Base-by-base conservation (phyloP, 2,888 invertebrate species). In the Gibbula magus region DNA sequence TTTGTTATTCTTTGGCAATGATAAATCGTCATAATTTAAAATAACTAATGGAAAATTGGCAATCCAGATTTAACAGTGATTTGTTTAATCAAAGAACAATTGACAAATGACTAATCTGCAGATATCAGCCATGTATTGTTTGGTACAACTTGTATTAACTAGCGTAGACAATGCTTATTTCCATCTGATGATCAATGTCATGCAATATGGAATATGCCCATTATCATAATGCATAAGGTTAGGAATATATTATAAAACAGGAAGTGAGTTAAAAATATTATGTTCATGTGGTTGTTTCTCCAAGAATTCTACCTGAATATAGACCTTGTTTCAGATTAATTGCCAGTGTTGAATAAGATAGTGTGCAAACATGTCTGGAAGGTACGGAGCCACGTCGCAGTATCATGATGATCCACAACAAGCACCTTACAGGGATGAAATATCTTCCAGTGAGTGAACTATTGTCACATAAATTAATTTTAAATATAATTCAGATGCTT, bases 381-480 rank as follows among this genome's bases (percentile, higher is more conserved):
- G 61, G 61, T 61, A 61, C 29, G 61, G 61, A 18, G 61, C 61
- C 0, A 29, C 29, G 25, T 61, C 61, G 2, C 29, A 29, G 25
- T 61, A 61, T 29, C 61, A 18, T 1, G 61, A 61, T 13, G 61
- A 61, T 10, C 61, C 61, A 2, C 8, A n/a, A 2, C 35, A 32
- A 35, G 13, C 39, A 16, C 39, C 35, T 39, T 73, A 39, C 39
- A 73, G 39, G 22, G 45, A 73, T 45, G 45, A 73, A 29, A 29
- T 35, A 73, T n/a, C 45, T 20, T 29, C n/a, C 29, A 20, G 32
- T 73, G 25, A 70, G 18, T 53, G n/a, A 20, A n/a, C n/a, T 45
- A 73, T 53, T 75, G 45, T n/a, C 54, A 73, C 7, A 13, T 79
- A 16, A 45, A n/a, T n/a, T n/a, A n/a, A n/a, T n/a, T n/a, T n/a